Evolutionary conservation across 2,888 invertebrate species (phyloP).

Genomic region (Phalera bucephala): DNA sequence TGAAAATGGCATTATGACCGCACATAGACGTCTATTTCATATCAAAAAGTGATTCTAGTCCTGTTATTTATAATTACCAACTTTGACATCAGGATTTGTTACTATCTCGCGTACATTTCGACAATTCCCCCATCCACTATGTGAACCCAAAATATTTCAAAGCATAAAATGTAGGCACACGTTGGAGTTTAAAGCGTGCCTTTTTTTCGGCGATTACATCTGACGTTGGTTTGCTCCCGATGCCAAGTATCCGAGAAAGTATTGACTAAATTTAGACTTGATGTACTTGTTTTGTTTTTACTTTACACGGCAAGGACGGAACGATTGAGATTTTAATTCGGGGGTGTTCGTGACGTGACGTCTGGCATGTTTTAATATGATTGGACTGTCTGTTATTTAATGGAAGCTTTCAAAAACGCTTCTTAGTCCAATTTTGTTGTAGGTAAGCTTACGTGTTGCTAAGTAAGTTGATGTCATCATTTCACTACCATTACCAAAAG

Average conservation of each 20-base stretch:
- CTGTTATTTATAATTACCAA: too few species aligned
- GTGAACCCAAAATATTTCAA: slow-evolving; percentile 1
- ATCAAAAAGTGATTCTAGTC: too few species aligned
- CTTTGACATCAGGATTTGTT: too few species aligned
- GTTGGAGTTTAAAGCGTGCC: slow-evolving; percentile 16
- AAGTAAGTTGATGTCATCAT: too few species aligned
- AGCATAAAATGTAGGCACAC: slow-evolving; percentile 3
- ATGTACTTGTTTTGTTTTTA: slow-evolving; percentile 28
- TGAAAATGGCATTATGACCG: slow-evolving; percentile 10
- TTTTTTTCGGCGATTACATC: slow-evolving; percentile 29
- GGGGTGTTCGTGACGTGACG: slow-evolving; percentile 1
- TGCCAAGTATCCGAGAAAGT: slow-evolving; percentile 56
- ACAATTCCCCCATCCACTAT: not conserved
- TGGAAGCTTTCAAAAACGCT: too few species aligned
- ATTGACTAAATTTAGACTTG: slow-evolving; percentile 50
- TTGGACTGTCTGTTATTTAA: not conserved
- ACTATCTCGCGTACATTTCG: too few species aligned
- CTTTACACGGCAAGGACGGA: slow-evolving; percentile 36
- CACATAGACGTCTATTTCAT: too few species aligned
- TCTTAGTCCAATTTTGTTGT: too few species aligned
- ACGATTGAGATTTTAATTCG: slow-evolving; percentile 13
- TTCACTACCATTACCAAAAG: too few species aligned
- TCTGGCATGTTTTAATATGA: not conserved
- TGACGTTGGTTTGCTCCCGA: slow-evolving; percentile 41
- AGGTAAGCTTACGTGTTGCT: too few species aligned